Percentiles rank a stretch among this genome's conserved stretches.
phyloP scores from a whole-genome alignment of 2,797 vertebrate genomes.

The Cyprinodon diabolis region DNA sequence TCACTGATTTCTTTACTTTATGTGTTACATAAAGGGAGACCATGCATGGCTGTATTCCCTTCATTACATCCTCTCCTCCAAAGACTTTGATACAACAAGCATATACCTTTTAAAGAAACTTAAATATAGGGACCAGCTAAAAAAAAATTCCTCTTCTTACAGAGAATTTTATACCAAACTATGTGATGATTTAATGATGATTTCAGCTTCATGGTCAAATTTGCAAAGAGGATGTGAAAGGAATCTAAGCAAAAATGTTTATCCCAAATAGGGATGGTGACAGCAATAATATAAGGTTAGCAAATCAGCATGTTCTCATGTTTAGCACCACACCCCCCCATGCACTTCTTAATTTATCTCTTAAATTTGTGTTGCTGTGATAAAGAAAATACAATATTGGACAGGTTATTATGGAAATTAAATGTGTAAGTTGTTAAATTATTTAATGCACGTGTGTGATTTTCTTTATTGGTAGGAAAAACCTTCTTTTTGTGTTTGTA shows the following conservation, averaged over 20 bases:
- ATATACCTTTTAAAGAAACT: neutral
- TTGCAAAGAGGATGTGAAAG: conserved; percentile 48
- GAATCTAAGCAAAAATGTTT: conserved; percentile 56
- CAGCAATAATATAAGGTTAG: conserved; percentile 18
- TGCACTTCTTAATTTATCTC: conserved; percentile 32
- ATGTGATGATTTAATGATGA: neutral
- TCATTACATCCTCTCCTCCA: conserved; percentile 50
- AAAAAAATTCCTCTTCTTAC: neutral
- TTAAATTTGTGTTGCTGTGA: conserved; percentile 33
- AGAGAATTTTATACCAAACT: too few species aligned
- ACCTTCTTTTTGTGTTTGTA: conserved; percentile 14
- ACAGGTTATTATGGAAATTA: conserved; percentile 3
- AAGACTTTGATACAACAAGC: neutral
- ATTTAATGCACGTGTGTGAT: neutral
- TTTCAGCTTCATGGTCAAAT: neutral
- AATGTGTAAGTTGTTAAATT: neutral
- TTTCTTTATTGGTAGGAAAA: conserved; percentile 19
- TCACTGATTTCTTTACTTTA: conserved; percentile 4
- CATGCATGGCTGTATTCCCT: conserved; percentile 60
- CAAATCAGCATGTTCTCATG: neutral
- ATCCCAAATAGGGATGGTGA: conserved; percentile 14
- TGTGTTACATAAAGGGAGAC: conserved; percentile 46
- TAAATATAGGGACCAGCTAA: neutral
- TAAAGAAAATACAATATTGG: conserved; percentile 7
- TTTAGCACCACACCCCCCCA: conserved; percentile 41